Base-by-base conservation (phyloP, 2,888 invertebrate genomes). In the Meandrusa payeni region DNA sequence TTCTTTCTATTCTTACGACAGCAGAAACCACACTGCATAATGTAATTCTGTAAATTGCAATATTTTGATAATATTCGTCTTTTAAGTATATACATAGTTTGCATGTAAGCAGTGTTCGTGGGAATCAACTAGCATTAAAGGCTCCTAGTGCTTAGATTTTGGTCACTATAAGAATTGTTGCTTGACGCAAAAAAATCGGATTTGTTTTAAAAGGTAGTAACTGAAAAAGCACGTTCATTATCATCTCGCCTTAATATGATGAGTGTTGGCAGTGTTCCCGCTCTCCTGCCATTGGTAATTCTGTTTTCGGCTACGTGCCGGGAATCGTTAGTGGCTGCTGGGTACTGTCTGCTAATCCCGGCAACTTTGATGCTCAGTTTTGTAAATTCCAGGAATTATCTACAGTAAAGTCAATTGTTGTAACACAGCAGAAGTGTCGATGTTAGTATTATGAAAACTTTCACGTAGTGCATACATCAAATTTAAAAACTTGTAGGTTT, bases 251-350 rank as follows among this genome's bases (percentile, higher is more conserved):
- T 69, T 80, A 76, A 79, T 79, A 80, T 80, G 79, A 83, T 74
- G 76, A 69, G 71, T 76, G 75, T 81, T 85, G 82, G 85, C 83
- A 72, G 64, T 56, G 67, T 67, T 76, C 76, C 77, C 73, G 64
- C 59, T 62, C 65, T 64, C 62, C 64, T 64, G 62, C 69, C 59
- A 64, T 56, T 59, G 62, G 64, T 81, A 77, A 78, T 82, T 80
- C 75, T 74, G 78, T 81, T 81, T 73, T 69, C 65, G 65, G 57
- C 57, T 69, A 78, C 82, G 81, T 82, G 82, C 69, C 55, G 52
- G 61, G 80, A 78, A 77, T 76, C 62, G 66, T 71, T 69, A 73
- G 63, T 52, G 63, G 49, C 46, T 50, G 52, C 50, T 57, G 46
- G 53, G 55, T 59, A 51, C 52, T 59, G 59, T 55, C 58, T 54